Base-by-base conservation (phyloP, 2,888 invertebrate genomes). In the Macaria liturata region DNA sequence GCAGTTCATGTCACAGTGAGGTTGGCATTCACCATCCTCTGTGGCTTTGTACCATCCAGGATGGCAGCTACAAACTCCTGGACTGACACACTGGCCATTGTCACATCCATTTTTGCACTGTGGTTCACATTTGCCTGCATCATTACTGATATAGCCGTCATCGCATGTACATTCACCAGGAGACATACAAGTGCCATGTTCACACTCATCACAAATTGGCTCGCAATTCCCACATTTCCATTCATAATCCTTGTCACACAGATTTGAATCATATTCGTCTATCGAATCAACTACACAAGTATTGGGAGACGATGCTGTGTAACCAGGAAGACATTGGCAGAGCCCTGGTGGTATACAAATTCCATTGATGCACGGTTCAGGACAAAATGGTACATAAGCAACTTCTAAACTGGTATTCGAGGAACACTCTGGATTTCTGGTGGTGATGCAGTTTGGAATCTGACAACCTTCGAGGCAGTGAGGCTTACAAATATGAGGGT, bases 271-370 rank as follows among this genome's bases (percentile, higher is more conserved):
- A 9, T 45, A 20, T 4, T n/a, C 9, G 42, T 4, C 42, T 8
- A 9, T 5, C n/a, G 3, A n/a, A n/a, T n/a, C n/a, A 8, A 9
- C 42, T 30, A 57, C 32, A 20, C 66, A 64, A 9, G 9, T 7
- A 34, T 51, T 44, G 7, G 47, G 6, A 4, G 49, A 30, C 32
- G 53, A 42, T 44, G 57, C 32, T 4, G 40, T 39, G 32, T 49
- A 78, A 9, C 76, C 75, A 30, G 48, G 45, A 9, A 63, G 44
- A 51, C 80, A 81, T 32, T 70, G 54, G 52, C 80, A 80, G 7
- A 57, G 61, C 4, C 72, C 66, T 5, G 79, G 73, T 5, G 66
- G 72, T 1, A 72, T 40, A 37, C 84, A 84, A 9, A 39, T 59
- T 3, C 75, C 74, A 49, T 82, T 75, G 0, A 60, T 1, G n/a